phyloP scores from a whole-genome alignment of 1,140 invertebrate species.

The Holcopasites calliopsidis region DNA sequence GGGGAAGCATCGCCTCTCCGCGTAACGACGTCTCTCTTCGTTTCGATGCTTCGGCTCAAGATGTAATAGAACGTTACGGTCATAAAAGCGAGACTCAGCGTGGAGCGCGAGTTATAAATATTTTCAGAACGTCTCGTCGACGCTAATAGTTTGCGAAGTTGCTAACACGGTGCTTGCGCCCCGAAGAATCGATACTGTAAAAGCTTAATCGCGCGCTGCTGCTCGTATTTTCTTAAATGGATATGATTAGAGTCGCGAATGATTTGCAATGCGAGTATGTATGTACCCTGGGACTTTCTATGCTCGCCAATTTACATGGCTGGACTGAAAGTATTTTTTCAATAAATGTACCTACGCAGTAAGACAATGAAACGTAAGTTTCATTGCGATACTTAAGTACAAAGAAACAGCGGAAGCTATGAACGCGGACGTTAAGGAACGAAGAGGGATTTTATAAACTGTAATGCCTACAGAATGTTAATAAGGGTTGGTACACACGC shows the following conservation, averaged over 20 bases:
- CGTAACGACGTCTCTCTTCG: neutral
- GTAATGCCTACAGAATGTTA: neutral
- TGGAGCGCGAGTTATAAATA: neutral
- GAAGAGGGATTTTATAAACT: neutral
- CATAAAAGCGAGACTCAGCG: neutral
- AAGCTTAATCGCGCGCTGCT: neutral
- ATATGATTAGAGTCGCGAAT: too few relatives aligned
- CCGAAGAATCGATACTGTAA: neutral
- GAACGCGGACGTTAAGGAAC: neutral
- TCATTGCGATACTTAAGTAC: too few relatives aligned
- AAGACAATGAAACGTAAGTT: too few relatives aligned
- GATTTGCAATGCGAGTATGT: too few relatives aligned
- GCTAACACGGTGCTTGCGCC: neutral
- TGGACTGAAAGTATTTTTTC: too few relatives aligned
- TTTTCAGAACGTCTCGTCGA: neutral
- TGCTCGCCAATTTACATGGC: too few relatives aligned
- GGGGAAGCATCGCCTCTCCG: neutral
- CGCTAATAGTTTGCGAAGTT: neutral
- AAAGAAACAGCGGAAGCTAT: too few relatives aligned
- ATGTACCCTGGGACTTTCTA: too few relatives aligned
- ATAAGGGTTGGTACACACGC: neutral
- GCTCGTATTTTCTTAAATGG: neutral
- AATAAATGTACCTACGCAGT: too few relatives aligned
- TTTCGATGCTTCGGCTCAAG: neutral
- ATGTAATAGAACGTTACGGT: neutral